Percentiles rank a stretch among this genome's conserved stretches.
Evolutionary conservation across 2,888 invertebrate genomes (phyloP).

Genomic region (Trichopoda pennipes): DNA sequence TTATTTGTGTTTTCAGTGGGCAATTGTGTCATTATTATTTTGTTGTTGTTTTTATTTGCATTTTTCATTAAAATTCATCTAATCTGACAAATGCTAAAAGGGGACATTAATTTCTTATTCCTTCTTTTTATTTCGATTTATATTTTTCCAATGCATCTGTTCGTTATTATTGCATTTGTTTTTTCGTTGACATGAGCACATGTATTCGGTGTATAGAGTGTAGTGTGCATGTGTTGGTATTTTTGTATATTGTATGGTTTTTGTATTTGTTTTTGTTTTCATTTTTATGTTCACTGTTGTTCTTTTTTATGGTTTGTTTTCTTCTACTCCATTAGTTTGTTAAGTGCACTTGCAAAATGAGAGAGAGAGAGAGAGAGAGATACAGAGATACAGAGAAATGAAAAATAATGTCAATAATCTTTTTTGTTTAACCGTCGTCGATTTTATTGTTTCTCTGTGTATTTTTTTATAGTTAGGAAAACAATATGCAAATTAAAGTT

Average conservation of each 20-base stretch:
- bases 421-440: constrained; percentile 9
- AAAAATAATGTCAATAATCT: constrained; percentile 53
- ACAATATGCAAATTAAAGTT: background rate
- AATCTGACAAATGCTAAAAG: too few species aligned
- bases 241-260: background rate
- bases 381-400: too few species aligned
- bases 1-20: too few species aligned
- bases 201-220: background rate
- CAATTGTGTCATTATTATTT: too few species aligned
- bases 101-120: constrained; percentile 7
- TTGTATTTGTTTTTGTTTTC: background rate
- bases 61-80: too few species aligned
- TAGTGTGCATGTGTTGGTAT: background rate
- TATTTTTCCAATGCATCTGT: constrained; percentile 23
- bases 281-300: constrained; percentile 28
- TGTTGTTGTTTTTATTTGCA: background rate
- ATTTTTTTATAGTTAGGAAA: background rate
- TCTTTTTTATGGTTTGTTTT: constrained; percentile 53
- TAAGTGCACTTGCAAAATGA: constrained; percentile 48
- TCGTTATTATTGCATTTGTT: constrained; percentile 11
- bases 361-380: too few species aligned
- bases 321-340: constrained; percentile 57
- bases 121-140: constrained; percentile 14
- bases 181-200: background rate
- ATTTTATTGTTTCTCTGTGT: background rate